Percentiles rank a stretch among this genome's conserved stretches.
Evolutionary conservation across 2,113 vertebrate genomes (phyloP).

Genomic region (Hippocampus comes): DNA sequence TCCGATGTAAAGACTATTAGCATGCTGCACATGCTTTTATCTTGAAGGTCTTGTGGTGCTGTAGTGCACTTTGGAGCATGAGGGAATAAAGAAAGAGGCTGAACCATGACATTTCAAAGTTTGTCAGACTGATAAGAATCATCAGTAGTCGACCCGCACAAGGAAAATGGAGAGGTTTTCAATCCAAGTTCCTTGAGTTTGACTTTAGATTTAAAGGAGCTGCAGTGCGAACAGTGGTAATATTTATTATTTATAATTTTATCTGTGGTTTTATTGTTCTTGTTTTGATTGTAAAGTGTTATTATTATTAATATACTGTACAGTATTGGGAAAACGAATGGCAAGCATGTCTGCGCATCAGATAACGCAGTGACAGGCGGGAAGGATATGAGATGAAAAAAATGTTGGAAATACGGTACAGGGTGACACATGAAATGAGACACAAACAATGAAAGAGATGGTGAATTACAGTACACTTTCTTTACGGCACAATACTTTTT

Average conservation of each 20-base stretch:
- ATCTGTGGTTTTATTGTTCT: too few relatives aligned
- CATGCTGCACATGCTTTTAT: constrained; percentile 43
- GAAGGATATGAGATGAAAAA: constrained; percentile 31
- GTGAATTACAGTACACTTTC: not conserved
- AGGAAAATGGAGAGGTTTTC: not conserved
- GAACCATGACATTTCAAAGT: not conserved
- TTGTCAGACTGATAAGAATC: not conserved
- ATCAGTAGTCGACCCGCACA: not conserved
- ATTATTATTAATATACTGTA: too few relatives aligned
- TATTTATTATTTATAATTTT: too few relatives aligned
- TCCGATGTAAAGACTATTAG: not conserved
- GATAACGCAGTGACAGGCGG: constrained; percentile 40
- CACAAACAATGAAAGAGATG: constrained; percentile 28
- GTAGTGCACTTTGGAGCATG: constrained; percentile 7
- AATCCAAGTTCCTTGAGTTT: constrained; percentile 3
- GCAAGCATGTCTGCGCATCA: constrained; percentile 57
- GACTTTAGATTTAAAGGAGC: constrained; percentile 1
- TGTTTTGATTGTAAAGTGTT: too few relatives aligned
- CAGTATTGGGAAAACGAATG: constrained; percentile 24
- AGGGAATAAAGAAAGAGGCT: not conserved
- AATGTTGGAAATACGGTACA: constrained; percentile 35
- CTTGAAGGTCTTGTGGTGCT: constrained; percentile 15
- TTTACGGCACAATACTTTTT: too few relatives aligned
- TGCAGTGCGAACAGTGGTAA: constrained; percentile 4
- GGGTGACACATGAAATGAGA: constrained; percentile 28